Percentiles rank a stretch among this genome's conserved stretches.
These are phyloP conservation scores for Oreochromis spilurus DNA, from an alignment of 2,113 vertebrate species.

Conservation along the genomic window DNA sequence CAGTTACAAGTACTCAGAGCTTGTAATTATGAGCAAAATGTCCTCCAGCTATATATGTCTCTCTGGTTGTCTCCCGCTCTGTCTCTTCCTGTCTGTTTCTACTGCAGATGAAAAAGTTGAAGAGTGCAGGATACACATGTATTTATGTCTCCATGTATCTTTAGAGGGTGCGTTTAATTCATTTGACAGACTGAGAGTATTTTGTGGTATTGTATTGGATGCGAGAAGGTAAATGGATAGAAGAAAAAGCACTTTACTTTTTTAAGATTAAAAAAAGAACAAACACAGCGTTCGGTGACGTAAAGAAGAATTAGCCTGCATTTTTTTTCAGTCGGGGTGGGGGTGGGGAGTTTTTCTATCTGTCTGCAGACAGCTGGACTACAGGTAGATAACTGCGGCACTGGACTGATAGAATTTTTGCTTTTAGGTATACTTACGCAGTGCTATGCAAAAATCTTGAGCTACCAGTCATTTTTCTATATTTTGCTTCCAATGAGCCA, in stretches of 20 bases:
- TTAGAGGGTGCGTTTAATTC: background rate
- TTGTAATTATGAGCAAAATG: slow-evolving; percentile 48
- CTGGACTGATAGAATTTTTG: background rate
- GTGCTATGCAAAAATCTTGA: background rate
- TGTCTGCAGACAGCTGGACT: background rate
- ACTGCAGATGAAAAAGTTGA: slow-evolving; percentile 36
- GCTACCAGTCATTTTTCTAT: background rate
- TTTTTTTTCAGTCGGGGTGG: background rate
- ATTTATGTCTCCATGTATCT: slow-evolving; percentile 1
- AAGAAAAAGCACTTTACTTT: background rate
- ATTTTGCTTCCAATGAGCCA: background rate
- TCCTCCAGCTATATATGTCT: slow-evolving; percentile 31
- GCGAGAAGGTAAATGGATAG: background rate
- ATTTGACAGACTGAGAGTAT: background rate
- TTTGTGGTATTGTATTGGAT: background rate
- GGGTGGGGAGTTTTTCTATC: background rate
- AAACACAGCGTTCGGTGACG: background rate
- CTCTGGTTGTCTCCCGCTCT: background rate
- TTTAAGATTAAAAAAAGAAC: background rate
- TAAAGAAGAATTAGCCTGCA: background rate
- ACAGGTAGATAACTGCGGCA: background rate
- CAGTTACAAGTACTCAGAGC: slow-evolving; percentile 38
- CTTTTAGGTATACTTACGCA: background rate
- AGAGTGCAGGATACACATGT: background rate
- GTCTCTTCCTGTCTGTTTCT: background rate